These are phyloP conservation scores for Girardia tigrina DNA, from an alignment of 2,888 invertebrate species.

Conservation along the genomic window DNA sequence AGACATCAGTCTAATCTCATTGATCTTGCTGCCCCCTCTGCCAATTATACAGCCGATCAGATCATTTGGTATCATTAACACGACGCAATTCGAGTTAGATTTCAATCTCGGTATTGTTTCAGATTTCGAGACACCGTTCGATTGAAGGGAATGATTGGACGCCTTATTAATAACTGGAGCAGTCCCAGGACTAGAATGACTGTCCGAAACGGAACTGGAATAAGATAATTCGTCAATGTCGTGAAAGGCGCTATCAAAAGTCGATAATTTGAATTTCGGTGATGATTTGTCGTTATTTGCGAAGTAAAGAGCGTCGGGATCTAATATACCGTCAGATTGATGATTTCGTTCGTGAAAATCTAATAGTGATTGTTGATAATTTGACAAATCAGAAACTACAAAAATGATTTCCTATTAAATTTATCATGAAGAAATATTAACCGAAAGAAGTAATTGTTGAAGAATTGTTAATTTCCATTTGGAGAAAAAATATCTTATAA, in stretches of 20 bases:
- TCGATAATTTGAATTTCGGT: not conserved
- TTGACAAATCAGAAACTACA: too few species aligned
- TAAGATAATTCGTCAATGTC: not conserved
- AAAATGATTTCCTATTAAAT: too few species aligned
- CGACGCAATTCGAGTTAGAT: not conserved
- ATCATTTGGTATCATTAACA: constrained; percentile 85
- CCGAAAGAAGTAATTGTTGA: too few species aligned
- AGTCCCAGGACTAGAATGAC: not conserved
- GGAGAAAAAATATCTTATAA: too few species aligned
- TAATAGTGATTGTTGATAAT: not conserved
- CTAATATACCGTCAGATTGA: not conserved
- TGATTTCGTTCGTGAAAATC: not conserved
- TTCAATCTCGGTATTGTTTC: too few species aligned
- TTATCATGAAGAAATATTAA: too few species aligned
- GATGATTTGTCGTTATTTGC: not conserved
- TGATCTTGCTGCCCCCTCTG: constrained; percentile 93
- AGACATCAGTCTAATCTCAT: constrained; percentile 63
- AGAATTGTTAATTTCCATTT: too few species aligned
- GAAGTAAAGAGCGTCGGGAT: not conserved
- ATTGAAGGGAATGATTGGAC: too few species aligned
- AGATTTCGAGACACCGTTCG: too few species aligned
- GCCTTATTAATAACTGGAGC: too few species aligned
- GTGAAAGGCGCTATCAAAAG: not conserved
- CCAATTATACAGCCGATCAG: constrained; percentile 95
- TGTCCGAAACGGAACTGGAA: not conserved